phyloP scores from a whole-genome alignment of 2,888 invertebrate species.

The Aricia artaxerxes region DNA sequence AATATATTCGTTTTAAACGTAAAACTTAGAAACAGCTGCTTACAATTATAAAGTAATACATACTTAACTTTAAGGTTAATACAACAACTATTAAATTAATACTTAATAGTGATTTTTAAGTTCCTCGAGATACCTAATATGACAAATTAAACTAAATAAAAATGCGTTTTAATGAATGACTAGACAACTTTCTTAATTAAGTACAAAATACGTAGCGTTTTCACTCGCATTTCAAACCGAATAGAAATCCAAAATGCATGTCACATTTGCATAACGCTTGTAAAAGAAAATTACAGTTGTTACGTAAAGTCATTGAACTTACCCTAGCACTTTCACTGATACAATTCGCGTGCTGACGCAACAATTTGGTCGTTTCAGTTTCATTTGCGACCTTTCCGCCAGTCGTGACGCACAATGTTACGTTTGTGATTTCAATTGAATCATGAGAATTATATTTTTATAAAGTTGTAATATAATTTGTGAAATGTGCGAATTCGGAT shows the following conservation, averaged over 20 bases:
- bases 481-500: background rate
- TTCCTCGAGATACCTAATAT: too few relatives aligned
- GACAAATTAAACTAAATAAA: background rate
- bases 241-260: conserved; percentile 26
- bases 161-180: background rate
- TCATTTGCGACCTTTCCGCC: conserved; percentile 38
- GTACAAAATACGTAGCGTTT: background rate
- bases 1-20: background rate
- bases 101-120: too few relatives aligned
- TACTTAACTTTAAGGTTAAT: too few relatives aligned
- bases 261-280: conserved; percentile 38
- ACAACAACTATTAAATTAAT: too few relatives aligned
- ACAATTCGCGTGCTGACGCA: conserved; percentile 63
- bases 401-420: background rate
- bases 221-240: background rate
- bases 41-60: too few relatives aligned
- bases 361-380: conserved; percentile 57
- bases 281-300: conserved; percentile 38
- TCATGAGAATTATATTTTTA: background rate
- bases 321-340: conserved; percentile 64
- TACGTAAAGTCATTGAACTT: conserved; percentile 40
- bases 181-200: background rate
- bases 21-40: too few relatives aligned
- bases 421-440: background rate
- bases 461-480: background rate